Conservation (phyloP, 2,797 vertebrate species). For the Pangasius larnaudii region DNA sequence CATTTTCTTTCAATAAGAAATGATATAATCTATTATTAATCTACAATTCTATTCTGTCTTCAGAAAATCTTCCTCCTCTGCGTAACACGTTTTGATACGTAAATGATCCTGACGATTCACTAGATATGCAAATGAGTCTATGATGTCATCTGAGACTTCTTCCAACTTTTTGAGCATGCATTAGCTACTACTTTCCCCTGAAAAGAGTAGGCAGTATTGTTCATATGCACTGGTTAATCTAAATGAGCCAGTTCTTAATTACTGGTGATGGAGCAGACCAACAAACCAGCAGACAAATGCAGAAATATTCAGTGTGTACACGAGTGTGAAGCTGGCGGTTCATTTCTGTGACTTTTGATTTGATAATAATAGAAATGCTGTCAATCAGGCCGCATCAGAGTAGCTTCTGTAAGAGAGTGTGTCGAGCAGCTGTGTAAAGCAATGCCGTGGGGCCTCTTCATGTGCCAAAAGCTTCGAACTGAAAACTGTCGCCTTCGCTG, state of each 20-base stretch:
- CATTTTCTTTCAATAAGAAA: neutral
- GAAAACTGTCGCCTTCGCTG: conserved; percentile 18
- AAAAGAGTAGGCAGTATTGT: neutral
- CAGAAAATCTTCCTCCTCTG: neutral
- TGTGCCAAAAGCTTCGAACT: conserved; percentile 42
- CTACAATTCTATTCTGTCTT: neutral
- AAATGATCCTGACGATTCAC: neutral
- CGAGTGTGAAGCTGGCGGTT: neutral
- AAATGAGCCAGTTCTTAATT: neutral
- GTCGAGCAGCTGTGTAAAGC: conserved; percentile 21
- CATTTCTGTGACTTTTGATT: neutral
- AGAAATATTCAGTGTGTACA: neutral
- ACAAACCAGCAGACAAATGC: neutral
- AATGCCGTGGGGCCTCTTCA: conserved; percentile 16
- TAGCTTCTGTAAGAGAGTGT: neutral
- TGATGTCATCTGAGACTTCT: neutral
- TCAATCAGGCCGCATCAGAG: neutral
- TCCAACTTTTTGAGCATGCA: neutral
- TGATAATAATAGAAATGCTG: conserved; percentile 1
- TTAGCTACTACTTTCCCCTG: neutral
- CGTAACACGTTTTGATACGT: neutral
- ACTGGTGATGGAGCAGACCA: neutral
- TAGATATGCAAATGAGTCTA: neutral
- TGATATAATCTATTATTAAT: neutral
- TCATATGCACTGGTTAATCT: neutral